A percentile compares a stretch with the other conserved stretches of the same genome.
phyloP scores from a whole-genome alignment of 2,888 invertebrate species.

The Hydropsyche betteni region DNA sequence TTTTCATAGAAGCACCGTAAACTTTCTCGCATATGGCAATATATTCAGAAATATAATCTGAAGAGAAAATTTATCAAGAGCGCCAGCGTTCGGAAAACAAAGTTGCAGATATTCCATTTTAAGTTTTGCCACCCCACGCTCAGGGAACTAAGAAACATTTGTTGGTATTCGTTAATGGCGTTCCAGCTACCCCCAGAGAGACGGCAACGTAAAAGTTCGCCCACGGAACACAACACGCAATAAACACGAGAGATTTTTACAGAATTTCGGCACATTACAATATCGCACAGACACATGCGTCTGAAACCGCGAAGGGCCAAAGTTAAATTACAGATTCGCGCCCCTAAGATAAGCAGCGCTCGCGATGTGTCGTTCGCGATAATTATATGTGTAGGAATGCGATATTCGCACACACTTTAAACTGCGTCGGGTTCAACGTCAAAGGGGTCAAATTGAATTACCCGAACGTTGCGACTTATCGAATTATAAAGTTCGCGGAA shows the following conservation, averaged over 20 bases:
- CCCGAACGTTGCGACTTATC: conserved; percentile 12
- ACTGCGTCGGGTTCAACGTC: too few species aligned
- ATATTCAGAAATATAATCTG: too few species aligned
- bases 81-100: conserved; percentile 17
- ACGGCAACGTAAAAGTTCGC: too few species aligned
- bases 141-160: background rate
- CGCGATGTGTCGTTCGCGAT: too few species aligned
- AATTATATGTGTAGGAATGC: too few species aligned
- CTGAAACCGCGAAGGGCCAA: too few species aligned
- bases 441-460: conserved; percentile 16
- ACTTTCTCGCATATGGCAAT: conserved; percentile 17
- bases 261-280: background rate
- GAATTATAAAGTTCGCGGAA: too few species aligned
- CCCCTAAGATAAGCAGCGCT: too few species aligned
- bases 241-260: conserved; percentile 13
- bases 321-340: too few species aligned
- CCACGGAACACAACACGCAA: background rate
- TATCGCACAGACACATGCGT: background rate
- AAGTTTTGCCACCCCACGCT: background rate
- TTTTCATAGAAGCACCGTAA: background rate
- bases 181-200: background rate
- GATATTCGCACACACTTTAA: too few species aligned
- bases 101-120: conserved; percentile 30
- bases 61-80: conserved; percentile 19
- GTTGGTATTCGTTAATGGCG: conserved; percentile 25